Percentiles rank a stretch among this genome's conserved stretches.
These are phyloP conservation scores for Sciurus carolinensis DNA, from an alignment of 2,797 vertebrate genomes.

Conservation along the genomic window DNA sequence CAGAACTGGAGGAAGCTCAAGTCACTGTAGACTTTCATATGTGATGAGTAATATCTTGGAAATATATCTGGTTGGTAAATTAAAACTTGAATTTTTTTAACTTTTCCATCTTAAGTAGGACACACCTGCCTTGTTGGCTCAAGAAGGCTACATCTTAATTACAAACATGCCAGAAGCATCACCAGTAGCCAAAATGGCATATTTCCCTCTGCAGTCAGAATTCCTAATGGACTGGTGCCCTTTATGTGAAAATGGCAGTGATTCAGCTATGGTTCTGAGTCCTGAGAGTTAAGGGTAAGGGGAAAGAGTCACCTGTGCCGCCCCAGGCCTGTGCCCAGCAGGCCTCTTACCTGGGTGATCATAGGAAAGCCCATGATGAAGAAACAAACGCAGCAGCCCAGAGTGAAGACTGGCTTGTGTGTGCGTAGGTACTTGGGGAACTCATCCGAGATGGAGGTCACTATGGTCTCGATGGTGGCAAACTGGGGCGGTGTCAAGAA, in stretches of 20 bases:
- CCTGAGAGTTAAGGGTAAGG: not conserved
- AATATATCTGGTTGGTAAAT: not conserved
- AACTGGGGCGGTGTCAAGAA: slow-evolving; percentile 90
- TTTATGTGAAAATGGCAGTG: not conserved
- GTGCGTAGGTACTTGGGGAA: slow-evolving; percentile 97
- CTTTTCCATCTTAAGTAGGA: slow-evolving; percentile 67
- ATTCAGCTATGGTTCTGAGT: not conserved
- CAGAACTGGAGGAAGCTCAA: not conserved
- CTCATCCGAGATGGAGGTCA: slow-evolving; percentile 98
- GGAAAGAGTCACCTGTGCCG: not conserved
- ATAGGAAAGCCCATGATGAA: slow-evolving; percentile 99
- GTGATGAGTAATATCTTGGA: not conserved
- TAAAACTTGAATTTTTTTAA: not conserved
- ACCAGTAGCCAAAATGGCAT: slow-evolving; percentile 47
- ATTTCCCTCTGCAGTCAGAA: slow-evolving; percentile 48
- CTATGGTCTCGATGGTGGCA: slow-evolving; percentile 98
- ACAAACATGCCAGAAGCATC: slow-evolving; percentile 27
- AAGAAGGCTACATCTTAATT: slow-evolving; percentile 76
- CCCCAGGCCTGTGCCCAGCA: too few species aligned
- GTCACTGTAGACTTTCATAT: not conserved
- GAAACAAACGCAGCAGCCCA: slow-evolving; percentile 95
- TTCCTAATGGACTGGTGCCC: not conserved
- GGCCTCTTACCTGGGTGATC: slow-evolving; percentile 95
- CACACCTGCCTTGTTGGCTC: slow-evolving; percentile 80
- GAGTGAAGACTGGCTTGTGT: slow-evolving; percentile 96